These are phyloP conservation scores for Catocala nupta DNA, from an alignment of 2,888 invertebrate genomes.

Conservation along the genomic window DNA sequence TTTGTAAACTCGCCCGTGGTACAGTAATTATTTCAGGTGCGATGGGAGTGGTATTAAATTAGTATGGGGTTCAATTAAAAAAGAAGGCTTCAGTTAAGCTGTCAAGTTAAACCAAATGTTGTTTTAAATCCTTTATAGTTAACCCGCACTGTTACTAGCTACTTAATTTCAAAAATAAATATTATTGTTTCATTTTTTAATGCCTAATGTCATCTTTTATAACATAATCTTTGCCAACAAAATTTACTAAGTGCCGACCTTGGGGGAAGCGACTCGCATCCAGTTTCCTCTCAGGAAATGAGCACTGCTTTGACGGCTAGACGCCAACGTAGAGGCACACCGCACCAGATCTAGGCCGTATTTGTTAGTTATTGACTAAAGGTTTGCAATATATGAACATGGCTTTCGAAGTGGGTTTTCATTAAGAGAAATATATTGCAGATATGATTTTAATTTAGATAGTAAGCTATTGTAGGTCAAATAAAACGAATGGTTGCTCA, in stretches of 20 bases:
- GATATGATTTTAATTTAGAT: no score
- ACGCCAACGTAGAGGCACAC: conserved; percentile 32
- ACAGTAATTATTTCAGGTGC: no score
- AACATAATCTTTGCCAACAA: conserved; percentile 37
- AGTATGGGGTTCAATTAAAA: no score
- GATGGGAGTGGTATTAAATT: no score
- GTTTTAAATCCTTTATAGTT: no score
- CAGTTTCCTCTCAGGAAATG: conserved; percentile 70
- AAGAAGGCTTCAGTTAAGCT: no score
- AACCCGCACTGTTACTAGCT: no score
- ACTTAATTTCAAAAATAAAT: no score
- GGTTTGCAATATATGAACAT: not conserved
- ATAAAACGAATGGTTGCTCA: no score
- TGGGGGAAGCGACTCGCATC: conserved; percentile 58
- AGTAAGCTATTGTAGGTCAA: no score
- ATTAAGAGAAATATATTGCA: not conserved
- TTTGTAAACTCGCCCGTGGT: no score
- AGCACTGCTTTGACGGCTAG: conserved; percentile 61
- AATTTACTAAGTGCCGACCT: conserved; percentile 57
- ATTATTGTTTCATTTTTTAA: not conserved
- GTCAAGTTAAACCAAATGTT: no score
- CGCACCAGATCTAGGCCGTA: conserved; percentile 11
- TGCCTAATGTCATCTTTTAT: conserved; percentile 2
- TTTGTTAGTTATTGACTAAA: conserved; percentile 12
- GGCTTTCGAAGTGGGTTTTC: not conserved